Percentiles rank a stretch among this genome's conserved stretches.
Conservation (phyloP, 2,888 invertebrate genomes). For the Himalopsyche anomala region DNA sequence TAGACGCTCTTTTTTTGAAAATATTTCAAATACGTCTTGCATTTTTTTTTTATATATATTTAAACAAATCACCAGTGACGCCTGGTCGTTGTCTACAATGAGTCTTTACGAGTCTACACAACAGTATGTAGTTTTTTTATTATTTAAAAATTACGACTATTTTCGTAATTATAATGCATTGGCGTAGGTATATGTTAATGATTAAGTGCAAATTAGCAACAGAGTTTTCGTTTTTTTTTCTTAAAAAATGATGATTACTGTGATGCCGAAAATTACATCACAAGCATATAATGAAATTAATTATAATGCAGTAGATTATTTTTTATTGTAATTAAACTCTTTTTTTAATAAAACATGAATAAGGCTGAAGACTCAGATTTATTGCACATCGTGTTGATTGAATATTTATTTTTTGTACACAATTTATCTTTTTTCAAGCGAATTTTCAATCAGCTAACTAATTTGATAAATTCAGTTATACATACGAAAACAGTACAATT, state of each 20-base stretch:
- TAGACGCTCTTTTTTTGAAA: slow-evolving; percentile 56
- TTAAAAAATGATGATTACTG: neutral
- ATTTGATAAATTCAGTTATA: too few relatives aligned
- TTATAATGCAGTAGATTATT: too few relatives aligned
- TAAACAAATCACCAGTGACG: slow-evolving; percentile 61
- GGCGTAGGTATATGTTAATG: neutral
- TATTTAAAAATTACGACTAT: neutral
- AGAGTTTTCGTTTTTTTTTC: neutral
- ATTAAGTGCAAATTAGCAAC: slow-evolving; percentile 15
- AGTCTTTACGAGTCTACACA: slow-evolving; percentile 35
- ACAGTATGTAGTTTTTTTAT: neutral
- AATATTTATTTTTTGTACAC: too few relatives aligned
- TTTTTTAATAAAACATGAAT: too few relatives aligned
- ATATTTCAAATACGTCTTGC: slow-evolving; percentile 46
- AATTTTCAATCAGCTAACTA: too few relatives aligned
- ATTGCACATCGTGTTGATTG: too few relatives aligned
- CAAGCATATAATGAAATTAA: neutral
- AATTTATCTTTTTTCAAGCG: too few relatives aligned
- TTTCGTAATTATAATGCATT: slow-evolving; percentile 2
- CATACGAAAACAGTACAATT: too few relatives aligned
- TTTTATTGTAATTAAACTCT: too few relatives aligned
- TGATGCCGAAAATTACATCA: neutral
- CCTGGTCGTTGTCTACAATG: slow-evolving; percentile 48
- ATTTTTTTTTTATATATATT: slow-evolving; percentile 48
- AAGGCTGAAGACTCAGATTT: too few relatives aligned